Conservation (phyloP, 2,797 vertebrate species). For the Eleutherodactylus coqui region DNA sequence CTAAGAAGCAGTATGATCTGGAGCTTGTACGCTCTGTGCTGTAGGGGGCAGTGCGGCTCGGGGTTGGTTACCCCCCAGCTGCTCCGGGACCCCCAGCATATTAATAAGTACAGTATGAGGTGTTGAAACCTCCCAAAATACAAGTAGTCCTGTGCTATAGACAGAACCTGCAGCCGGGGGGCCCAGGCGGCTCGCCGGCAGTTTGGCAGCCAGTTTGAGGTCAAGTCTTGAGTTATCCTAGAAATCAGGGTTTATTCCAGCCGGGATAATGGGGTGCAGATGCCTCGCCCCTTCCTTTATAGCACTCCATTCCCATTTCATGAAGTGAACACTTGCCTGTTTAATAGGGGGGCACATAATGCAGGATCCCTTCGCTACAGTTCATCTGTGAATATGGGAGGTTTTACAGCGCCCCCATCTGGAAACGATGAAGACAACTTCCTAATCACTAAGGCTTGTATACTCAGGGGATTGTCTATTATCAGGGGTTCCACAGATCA, state of each 20-base stretch:
- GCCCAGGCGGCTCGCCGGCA: neutral
- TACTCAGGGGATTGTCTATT: neutral
- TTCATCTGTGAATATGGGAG: neutral
- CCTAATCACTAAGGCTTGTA: neutral
- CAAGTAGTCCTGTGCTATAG: neutral
- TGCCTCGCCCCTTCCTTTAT: neutral
- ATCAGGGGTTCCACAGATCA: neutral
- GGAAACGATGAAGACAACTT: neutral
- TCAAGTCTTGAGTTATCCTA: slow-evolving; percentile 12
- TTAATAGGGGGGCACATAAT: slow-evolving; percentile 18
- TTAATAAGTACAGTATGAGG: neutral
- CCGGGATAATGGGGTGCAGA: neutral
- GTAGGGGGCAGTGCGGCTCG: neutral
- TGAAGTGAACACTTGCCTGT: neutral
- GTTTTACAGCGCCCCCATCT: neutral
- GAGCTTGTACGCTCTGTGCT: no score
- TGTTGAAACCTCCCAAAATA: slow-evolving; percentile 1
- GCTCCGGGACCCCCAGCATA: no score
- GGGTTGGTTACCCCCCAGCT: neutral
- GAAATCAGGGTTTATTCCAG: neutral
- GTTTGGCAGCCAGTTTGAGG: slow-evolving; percentile 13
- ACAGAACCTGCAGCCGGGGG: neutral
- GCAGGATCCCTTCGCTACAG: neutral
- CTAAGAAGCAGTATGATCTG: neutral
- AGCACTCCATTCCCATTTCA: neutral